Evolutionary conservation across 2,113 vertebrate genomes (phyloP).

Genomic region (Galeopterus variegatus): DNA sequence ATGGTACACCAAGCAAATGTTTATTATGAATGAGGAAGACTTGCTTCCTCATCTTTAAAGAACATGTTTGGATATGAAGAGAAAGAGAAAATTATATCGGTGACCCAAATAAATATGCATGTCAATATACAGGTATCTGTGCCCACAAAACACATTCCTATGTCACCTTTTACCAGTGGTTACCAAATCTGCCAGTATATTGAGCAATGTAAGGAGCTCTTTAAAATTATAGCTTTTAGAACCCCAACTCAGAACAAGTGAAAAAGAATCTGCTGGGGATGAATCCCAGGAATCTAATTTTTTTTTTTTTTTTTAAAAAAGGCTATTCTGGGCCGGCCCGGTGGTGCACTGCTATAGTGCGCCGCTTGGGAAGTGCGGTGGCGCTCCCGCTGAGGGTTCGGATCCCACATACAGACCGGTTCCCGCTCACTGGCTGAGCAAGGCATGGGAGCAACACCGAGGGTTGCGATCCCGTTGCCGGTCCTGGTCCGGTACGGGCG

Average conservation of each 20-base stretch:
- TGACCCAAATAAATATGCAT: neutral
- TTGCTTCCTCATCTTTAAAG: constrained; percentile 30
- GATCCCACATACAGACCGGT: too few species aligned
- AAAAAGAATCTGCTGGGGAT: neutral
- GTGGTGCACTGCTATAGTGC: too few species aligned
- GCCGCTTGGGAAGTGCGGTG: too few species aligned
- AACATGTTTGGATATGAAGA: neutral
- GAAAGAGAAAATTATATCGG: neutral
- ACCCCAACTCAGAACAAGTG: neutral
- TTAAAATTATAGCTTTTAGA: constrained; percentile 21
- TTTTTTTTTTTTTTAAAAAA: neutral
- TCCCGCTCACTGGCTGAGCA: too few species aligned
- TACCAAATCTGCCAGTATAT: neutral
- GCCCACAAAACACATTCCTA: neutral
- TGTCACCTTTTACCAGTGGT: neutral
- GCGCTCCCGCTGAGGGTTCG: too few species aligned
- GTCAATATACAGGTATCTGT: neutral
- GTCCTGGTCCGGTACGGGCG: too few species aligned
- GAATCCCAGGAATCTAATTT: neutral
- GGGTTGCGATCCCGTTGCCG: too few species aligned
- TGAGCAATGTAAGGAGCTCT: neutral
- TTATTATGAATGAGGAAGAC: neutral
- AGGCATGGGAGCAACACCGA: too few species aligned
- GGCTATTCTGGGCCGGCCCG: too few species aligned
- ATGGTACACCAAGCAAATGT: neutral